Evolutionary conservation across 2,797 vertebrate species (phyloP), one percentile per base, ranked within the genome.

Genomic region (Tragelaphus oryx): DNA sequence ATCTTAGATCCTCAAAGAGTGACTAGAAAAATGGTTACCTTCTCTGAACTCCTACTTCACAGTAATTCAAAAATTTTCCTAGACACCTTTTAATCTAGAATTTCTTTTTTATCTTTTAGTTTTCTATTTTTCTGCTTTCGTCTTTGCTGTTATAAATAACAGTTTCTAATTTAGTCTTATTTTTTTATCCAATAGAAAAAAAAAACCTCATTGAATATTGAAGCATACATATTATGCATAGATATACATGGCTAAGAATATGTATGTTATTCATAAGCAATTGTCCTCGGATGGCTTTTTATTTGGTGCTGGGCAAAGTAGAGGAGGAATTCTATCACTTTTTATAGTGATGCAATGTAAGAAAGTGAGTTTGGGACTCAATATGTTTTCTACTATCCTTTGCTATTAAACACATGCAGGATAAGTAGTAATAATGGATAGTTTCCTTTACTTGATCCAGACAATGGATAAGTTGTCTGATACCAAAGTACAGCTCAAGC

Each of bases 1-100:
- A 98, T 98, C 97, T 97, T 59, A 87, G 93, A 94, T 96, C 60
- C 68, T 98, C 88, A 95, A 89, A 93, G 97, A 96, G 83, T 97
- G 89, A 93, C 71, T 92, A 94, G 95, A 96, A 96, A 98, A 98
- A 97, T 86, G 80, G 76, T 95, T 95, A 94, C 44, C 48, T 97
- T 97, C 92, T 97, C 88, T 98, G 94, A 98, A 97, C 89, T 96
- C 59, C 60, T 81, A 80, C 81, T 98, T 97, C 87, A 87, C n/a
- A 95, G 84, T 68, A 96, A 96, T 97, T 98, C 33, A 5, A 28
- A 84, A 81, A 62, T 95, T 52, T 97, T 97, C 57, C 44, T 83
- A 89, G 94, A 83, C 11, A 94, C 71, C 88, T 97, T 92, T 95
- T 89, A 96, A 65, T 55, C 76, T 96, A 26, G 16, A 55, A 24